Percentiles rank a stretch among this genome's conserved stretches.
phyloP scores from a whole-genome alignment of 2,797 vertebrate genomes.

The Hypotaenidia okinawae region DNA sequence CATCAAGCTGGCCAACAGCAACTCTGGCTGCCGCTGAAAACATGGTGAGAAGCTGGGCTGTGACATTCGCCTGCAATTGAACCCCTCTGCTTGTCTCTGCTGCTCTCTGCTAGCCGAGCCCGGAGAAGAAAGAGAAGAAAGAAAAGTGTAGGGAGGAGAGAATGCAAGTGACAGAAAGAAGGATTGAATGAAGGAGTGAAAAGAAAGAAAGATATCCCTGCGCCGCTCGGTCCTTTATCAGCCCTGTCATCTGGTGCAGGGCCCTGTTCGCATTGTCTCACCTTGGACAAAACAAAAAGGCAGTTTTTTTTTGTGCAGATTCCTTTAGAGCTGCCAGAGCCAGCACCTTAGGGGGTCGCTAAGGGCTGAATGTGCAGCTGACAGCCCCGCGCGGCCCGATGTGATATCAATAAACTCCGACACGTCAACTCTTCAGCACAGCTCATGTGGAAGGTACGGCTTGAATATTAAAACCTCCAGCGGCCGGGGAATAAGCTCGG shows the following conservation, averaged over 20 bases:
- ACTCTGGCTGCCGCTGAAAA: background rate
- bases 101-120: conserved; percentile 6
- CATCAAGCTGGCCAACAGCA: background rate
- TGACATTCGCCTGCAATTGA: conserved; percentile 62
- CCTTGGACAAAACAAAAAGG: conserved; percentile 86
- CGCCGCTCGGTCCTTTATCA: conserved; percentile 87
- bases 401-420: conserved; percentile 88
- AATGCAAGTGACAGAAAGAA: conserved; percentile 79
- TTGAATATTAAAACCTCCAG: conserved; percentile 85
- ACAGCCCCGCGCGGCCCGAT: conserved; percentile 85
- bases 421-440: conserved; percentile 85
- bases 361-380: conserved; percentile 86
- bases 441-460: conserved; percentile 81
- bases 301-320: conserved; percentile 69
- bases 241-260: conserved; percentile 86
- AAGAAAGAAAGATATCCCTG: conserved; percentile 75
- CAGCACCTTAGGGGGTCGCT: conserved; percentile 85
- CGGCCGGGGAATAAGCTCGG: conserved; percentile 68
- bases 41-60: conserved; percentile 20
- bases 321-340: conserved; percentile 81
- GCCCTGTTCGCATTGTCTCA: conserved; percentile 77
- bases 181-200: conserved; percentile 73
- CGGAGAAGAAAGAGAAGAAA: conserved; percentile 61
- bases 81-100: conserved; percentile 62
- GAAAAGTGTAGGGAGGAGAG: conserved; percentile 43